A percentile compares a stretch with the other conserved stretches of the same genome.
Conservation (phyloP, 2,888 invertebrate genomes). For the Eupeodes latifasciatus region DNA sequence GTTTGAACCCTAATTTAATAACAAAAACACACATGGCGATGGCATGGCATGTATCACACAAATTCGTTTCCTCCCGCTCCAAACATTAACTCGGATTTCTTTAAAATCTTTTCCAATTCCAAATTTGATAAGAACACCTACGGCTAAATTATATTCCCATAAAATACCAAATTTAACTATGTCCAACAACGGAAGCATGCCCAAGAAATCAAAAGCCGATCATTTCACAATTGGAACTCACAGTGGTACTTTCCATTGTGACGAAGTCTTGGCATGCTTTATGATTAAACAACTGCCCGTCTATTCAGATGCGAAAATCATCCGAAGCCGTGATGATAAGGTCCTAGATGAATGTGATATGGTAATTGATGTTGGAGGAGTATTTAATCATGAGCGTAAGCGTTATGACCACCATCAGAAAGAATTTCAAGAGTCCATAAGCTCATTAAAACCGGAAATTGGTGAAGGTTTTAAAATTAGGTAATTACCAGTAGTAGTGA, state of each 20-base stretch:
- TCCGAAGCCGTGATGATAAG: slow-evolving; percentile 87
- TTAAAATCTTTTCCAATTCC: background rate
- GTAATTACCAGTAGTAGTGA: slow-evolving; percentile 78
- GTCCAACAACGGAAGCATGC: slow-evolving; percentile 49
- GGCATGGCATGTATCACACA: background rate
- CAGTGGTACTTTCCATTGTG: slow-evolving; percentile 82
- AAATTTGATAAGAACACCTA: background rate
- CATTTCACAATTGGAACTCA: slow-evolving; percentile 81
- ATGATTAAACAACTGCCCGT: slow-evolving; percentile 93
- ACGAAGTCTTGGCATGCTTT: slow-evolving; percentile 91
- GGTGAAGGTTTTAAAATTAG: slow-evolving; percentile 87
- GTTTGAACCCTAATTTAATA: slow-evolving; percentile 1
- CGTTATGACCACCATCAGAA: slow-evolving; percentile 98
- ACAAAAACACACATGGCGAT: background rate
- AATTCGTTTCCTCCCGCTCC: background rate
- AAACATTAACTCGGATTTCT: background rate
- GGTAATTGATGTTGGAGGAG: slow-evolving; percentile 97
- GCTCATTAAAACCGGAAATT: slow-evolving; percentile 87
- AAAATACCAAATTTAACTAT: slow-evolving; percentile 29
- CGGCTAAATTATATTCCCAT: slow-evolving; percentile 7
- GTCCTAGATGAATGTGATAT: slow-evolving; percentile 93
- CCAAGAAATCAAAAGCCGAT: slow-evolving; percentile 66
- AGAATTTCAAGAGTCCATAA: slow-evolving; percentile 88
- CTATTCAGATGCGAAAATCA: slow-evolving; percentile 92
- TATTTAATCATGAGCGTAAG: slow-evolving; percentile 90